A percentile compares a stretch with the other conserved stretches of the same genome.
phyloP scores from a whole-genome alignment of 2,113 vertebrate species.

The Otis tarda region DNA sequence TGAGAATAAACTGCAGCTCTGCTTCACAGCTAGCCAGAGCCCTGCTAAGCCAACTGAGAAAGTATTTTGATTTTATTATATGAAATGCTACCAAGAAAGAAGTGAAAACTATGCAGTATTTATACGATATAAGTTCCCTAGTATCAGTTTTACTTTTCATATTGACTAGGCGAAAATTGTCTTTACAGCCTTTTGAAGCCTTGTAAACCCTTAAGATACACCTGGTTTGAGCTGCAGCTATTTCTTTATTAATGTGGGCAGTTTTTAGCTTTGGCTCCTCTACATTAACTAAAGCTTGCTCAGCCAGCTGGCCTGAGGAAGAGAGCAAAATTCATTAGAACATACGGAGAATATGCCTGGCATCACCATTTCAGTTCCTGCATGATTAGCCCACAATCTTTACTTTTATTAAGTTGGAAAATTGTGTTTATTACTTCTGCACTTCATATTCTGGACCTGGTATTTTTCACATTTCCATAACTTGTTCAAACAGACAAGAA shows the following conservation, averaged over 20 bases:
- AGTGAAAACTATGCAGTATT: neutral
- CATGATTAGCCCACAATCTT: neutral
- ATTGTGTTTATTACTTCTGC: neutral
- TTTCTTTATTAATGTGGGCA: neutral
- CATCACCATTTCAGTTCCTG: conserved; percentile 13
- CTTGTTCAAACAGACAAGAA: neutral
- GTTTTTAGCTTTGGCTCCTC: neutral
- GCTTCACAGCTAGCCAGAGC: neutral
- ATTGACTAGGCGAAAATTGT: neutral
- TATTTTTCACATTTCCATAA: neutral
- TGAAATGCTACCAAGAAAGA: neutral
- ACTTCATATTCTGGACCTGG: neutral
- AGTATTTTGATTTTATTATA: neutral
- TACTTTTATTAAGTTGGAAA: neutral
- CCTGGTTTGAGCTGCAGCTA: neutral
- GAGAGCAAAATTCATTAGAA: conserved; percentile 18
- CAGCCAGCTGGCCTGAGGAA: conserved; percentile 21
- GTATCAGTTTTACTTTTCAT: neutral
- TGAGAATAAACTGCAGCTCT: neutral
- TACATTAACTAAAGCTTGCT: neutral
- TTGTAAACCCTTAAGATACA: neutral
- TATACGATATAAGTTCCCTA: neutral
- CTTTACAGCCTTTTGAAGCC: neutral
- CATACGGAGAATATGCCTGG: conserved; percentile 16
- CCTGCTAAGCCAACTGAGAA: neutral